Evolutionary conservation across 2,888 invertebrate genomes (phyloP), one percentile per base, ranked within the genome.

Genomic region (Drosophila greeni): DNA sequence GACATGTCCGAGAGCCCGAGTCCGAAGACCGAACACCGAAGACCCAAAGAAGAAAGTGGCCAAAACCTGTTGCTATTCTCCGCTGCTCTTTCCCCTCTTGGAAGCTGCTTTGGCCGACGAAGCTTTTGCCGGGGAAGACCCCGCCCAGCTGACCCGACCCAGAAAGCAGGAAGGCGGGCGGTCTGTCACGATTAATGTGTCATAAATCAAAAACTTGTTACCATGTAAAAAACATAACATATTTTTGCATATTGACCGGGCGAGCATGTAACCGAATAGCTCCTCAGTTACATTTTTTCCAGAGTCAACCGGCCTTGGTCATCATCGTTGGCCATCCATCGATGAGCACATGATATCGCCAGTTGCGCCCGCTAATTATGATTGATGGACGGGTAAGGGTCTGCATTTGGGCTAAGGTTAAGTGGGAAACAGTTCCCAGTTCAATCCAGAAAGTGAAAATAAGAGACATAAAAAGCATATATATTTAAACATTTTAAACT

Each of bases 151-250:
- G 72, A 68, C 74, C 66, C n/a, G 45, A 47, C 45, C 45, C 45
- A 65, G 60, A 67, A 57, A 58, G 67, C 68, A 48, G 61, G 72
- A 62, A 29, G 43, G 53, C 72, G 59, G 64, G 74, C 66, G 37
- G 47, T 47, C 73, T 75, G 82, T 84, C 84, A 70, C 73, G 79
- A 77, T 75, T 66, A 80, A 81, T 72, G 68, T 77, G 64, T 72
- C 82, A 81, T 81, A 81, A 83, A 81, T 81, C 84, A 81, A 71
- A 76, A 80, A 73, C 72, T 76, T 79, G 76, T 82, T 76, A 67
- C 64, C 75, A 66, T 71, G 64, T 56, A 61, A 47, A 47, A 49
- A 62, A 36, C 49, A 42, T 24, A 62, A 62, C 64, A 70, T 65
- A 70, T 65, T 66, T 82, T 77, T 75, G 68, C 75, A 77, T 80